These are phyloP conservation scores for Zaprionus nigranus DNA, from an alignment of 1,140 invertebrate genomes.

Conservation along the genomic window DNA sequence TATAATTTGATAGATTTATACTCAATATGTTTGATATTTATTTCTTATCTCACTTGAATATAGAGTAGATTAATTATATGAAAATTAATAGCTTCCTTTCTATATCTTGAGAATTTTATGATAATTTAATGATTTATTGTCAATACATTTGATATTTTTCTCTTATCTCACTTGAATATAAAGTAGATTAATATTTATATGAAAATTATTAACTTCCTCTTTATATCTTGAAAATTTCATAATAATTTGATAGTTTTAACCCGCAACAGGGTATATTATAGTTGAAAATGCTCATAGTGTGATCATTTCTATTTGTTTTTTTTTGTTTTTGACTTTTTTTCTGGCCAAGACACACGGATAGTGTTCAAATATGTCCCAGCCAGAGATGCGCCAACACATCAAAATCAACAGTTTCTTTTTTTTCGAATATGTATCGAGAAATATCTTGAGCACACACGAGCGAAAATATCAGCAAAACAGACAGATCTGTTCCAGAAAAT, in stretches of 20 bases:
- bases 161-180: too few relatives aligned
- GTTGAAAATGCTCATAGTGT: not conserved
- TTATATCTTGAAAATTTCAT: not conserved
- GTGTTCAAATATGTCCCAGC: slow-evolving; percentile 28
- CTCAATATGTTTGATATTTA: too few relatives aligned
- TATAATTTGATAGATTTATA: too few relatives aligned
- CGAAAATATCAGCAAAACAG: not conserved
- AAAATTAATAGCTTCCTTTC: too few relatives aligned
- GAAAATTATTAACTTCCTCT: not conserved
- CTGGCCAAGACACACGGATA: slow-evolving; percentile 36
- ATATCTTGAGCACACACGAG: slow-evolving; percentile 10
- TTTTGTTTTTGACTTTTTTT: slow-evolving; percentile 73
- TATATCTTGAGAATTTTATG: too few relatives aligned
- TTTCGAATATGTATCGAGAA: slow-evolving; percentile 23
- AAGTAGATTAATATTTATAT: not conserved
- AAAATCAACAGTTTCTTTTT: slow-evolving; percentile 6
- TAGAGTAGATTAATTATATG: too few relatives aligned
- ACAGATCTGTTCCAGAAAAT: not conserved
- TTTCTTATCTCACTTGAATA: too few relatives aligned
- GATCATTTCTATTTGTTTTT: slow-evolving; percentile 58
- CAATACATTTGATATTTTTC: too few relatives aligned
- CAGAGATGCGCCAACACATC: slow-evolving; percentile 38
- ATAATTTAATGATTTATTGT: too few relatives aligned
- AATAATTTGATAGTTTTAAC: not conserved
- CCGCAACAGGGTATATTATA: not conserved